Percentiles rank a stretch among this genome's conserved stretches.
Conservation (phyloP, 2,888 invertebrate species). For the Drosophila algonquin region DNA sequence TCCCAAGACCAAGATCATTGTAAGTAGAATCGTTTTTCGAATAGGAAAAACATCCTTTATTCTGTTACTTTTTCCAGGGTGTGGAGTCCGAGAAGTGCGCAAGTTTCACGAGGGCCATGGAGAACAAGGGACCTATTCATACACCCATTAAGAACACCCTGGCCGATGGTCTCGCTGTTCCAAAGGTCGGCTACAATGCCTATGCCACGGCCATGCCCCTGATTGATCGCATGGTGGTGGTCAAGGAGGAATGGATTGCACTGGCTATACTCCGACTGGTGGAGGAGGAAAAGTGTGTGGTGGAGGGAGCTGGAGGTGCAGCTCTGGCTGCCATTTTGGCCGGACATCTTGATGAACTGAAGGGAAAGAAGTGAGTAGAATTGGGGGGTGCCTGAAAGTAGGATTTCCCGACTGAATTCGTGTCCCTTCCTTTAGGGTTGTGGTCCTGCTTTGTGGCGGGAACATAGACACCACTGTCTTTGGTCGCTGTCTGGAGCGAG, state of each 20-base stretch:
- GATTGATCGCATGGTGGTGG: constrained; percentile 92
- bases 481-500: constrained; percentile 94
- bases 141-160: constrained; percentile 90
- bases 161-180: constrained; percentile 95
- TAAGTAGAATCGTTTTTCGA: constrained; percentile 84
- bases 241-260: constrained; percentile 93
- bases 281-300: constrained; percentile 94
- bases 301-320: constrained; percentile 95
- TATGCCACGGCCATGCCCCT: constrained; percentile 89
- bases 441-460: constrained; percentile 92
- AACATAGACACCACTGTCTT: constrained; percentile 96
- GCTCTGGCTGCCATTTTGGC: constrained; percentile 93
- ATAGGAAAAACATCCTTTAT: neutral
- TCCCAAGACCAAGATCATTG: constrained; percentile 93
- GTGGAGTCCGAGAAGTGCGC: constrained; percentile 96
- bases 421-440: constrained; percentile 86
- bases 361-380: constrained; percentile 88
- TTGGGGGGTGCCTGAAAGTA: neutral
- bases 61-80: constrained; percentile 86
- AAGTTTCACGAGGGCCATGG: constrained; percentile 91
- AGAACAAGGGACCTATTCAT: constrained; percentile 88
- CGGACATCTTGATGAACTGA: constrained; percentile 91
- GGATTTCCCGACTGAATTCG: neutral
- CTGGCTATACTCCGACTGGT: constrained; percentile 91
- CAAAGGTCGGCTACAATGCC: constrained; percentile 94